Conservation (phyloP, 2,113 vertebrate species). For the Scolopax mira region DNA sequence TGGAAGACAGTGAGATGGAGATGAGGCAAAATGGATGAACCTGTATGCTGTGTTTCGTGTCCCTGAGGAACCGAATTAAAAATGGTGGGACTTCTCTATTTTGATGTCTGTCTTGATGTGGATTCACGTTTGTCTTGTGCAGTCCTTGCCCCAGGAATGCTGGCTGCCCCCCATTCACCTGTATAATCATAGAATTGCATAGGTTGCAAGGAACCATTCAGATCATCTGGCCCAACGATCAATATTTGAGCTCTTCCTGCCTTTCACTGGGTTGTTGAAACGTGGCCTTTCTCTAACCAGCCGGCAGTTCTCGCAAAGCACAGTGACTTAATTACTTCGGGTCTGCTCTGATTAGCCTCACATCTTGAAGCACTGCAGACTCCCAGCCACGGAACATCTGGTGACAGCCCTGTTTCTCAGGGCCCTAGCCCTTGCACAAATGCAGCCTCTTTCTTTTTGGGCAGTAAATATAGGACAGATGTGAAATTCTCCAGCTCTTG, state of each 20-base stretch:
- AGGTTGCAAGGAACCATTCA: too few relatives aligned
- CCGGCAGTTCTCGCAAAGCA: background rate
- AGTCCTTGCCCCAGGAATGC: background rate
- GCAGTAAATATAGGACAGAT: background rate
- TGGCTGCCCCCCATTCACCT: background rate
- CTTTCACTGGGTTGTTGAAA: background rate
- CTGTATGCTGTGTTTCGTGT: background rate
- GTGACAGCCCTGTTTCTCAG: background rate
- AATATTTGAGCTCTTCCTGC: background rate
- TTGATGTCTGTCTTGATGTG: background rate
- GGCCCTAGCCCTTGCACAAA: background rate
- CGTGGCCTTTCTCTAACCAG: background rate
- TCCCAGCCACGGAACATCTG: background rate
- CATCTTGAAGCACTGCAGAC: slow-evolving; percentile 9
- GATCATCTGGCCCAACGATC: too few relatives aligned
- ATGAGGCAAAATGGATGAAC: background rate
- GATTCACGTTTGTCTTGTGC: background rate
- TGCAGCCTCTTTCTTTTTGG: background rate
- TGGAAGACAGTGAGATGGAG: background rate
- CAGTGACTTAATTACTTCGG: slow-evolving; percentile 25
- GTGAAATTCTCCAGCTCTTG: slow-evolving; percentile 27
- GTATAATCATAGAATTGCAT: too few relatives aligned
- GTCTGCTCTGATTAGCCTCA: background rate
- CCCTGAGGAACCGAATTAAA: background rate
- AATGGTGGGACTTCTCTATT: background rate